Evolutionary conservation across 2,797 vertebrate species (phyloP).

Genomic region (Ciconia nigra): DNA sequence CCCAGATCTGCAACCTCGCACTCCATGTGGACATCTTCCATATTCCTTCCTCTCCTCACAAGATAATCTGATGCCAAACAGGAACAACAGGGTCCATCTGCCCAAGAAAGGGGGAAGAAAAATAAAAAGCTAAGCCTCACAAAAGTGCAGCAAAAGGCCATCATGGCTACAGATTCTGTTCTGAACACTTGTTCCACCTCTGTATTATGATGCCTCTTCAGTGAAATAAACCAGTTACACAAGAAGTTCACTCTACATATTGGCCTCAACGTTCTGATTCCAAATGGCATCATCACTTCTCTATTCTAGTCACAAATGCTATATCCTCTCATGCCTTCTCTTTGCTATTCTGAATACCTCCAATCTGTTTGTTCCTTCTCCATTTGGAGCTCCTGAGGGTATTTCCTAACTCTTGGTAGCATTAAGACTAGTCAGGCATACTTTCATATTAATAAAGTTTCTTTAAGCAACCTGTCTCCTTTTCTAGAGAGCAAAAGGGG

Average conservation of each 20-base stretch:
- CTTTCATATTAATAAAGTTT: background rate
- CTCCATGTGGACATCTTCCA: background rate
- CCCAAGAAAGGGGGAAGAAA: background rate
- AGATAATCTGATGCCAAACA: background rate
- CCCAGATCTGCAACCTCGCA: accelerated
- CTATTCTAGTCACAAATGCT: background rate
- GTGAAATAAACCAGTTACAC: background rate
- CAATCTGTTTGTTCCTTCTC: background rate
- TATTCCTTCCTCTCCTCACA: background rate
- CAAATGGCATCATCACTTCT: background rate
- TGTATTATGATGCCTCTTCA: background rate
- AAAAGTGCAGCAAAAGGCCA: background rate
- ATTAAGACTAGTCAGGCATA: background rate
- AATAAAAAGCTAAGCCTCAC: background rate
- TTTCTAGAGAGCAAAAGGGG: background rate
- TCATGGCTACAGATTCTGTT: background rate
- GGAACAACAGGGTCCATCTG: background rate
- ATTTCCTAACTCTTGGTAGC: background rate
- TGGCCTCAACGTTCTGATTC: background rate
- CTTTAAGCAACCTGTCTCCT: background rate
- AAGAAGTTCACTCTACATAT: background rate
- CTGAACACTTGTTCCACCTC: background rate
- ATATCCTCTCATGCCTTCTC: background rate
- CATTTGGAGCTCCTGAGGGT: background rate
- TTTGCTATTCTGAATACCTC: background rate